Base-by-base conservation (phyloP, 1,140 invertebrate genomes). In the Aphaenogaster ashmeadi region DNA sequence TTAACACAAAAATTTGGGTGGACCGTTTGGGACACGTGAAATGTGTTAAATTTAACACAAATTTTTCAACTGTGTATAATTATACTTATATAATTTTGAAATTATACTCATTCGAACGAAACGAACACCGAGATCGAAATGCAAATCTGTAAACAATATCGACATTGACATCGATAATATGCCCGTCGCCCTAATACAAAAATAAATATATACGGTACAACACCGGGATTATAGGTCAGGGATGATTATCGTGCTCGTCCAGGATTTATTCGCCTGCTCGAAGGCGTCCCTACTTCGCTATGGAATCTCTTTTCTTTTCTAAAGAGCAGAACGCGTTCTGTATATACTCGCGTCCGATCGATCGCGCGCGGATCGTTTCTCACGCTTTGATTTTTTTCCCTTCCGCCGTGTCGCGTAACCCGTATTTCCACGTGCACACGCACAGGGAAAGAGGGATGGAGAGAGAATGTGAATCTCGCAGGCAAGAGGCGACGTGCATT, bases 331-430 rank as follows among this genome's bases (percentile, higher is more conserved):
- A 66, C 15, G 38, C 50, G 36, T 54, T 18, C n/a, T 50, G 11
- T 27, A 2, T 27, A 13, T 3, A 18, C 15, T 52, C 54, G 27
- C 54, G 36, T 80, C 54, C 74, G 62, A 87, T 62, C 80, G 71
- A 89, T 81, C 86, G 86, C 52, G 13, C 41, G 36, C 21, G 27
- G 44, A 84, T 60, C 69, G 69, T 84, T 84, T 84, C 80, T 84
- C 80, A 84, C 80, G 80, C 80, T 84, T 75, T 38, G 69, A 84
- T 75, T 74, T 60, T 60, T 44, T 74, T 75, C 21, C 69, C 54
- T 75, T 58, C 54, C 52, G 52, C 6, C 52, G 54, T 27, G 67
- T 74, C 50, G 15, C 54, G 44, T 44, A 62, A 72, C 54, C 41
- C 85, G 72, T 78, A 69, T 62, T 79, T 84, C 54, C 69, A 84